Evolutionary conservation across 2,113 vertebrate species (phyloP).

Genomic region (Crotalus horridus): DNA sequence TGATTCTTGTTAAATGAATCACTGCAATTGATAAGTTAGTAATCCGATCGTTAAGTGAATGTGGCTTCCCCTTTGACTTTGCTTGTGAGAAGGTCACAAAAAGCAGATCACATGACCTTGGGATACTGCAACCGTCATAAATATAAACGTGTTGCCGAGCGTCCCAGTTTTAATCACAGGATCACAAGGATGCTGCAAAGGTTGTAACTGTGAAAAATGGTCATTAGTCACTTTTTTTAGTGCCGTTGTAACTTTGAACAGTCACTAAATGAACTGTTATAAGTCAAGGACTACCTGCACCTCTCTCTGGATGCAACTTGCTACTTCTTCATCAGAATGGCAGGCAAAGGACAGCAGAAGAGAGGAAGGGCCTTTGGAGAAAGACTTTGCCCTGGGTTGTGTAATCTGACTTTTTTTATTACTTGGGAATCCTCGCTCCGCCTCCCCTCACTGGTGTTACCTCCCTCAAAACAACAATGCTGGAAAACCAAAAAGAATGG

Average conservation of each 20-base stretch:
- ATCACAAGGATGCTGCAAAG: too few relatives aligned
- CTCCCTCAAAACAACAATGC: slow-evolving; percentile 27
- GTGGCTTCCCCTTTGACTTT: too few relatives aligned
- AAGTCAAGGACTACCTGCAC: background rate
- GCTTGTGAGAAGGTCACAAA: too few relatives aligned
- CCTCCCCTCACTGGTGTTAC: slow-evolving; percentile 39
- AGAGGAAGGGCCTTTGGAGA: background rate
- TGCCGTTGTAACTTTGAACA: background rate
- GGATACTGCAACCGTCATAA: too few relatives aligned
- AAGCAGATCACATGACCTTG: too few relatives aligned
- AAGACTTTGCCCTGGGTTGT: background rate
- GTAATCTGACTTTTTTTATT: background rate
- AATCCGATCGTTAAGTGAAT: too few relatives aligned
- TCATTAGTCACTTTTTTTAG: background rate
- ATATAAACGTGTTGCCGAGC: too few relatives aligned
- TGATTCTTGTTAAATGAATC: too few relatives aligned
- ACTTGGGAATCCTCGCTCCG: background rate
- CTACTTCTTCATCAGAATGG: background rate
- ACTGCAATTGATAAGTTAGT: too few relatives aligned
- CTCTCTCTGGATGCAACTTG: background rate
- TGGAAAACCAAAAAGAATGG: slow-evolving; percentile 29
- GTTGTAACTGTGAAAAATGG: background rate
- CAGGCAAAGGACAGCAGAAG: background rate
- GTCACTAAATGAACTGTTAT: background rate
- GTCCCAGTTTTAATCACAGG: too few relatives aligned